phyloP scores from a whole-genome alignment of 2,113 vertebrate species.

The Dicaeum eximium region DNA sequence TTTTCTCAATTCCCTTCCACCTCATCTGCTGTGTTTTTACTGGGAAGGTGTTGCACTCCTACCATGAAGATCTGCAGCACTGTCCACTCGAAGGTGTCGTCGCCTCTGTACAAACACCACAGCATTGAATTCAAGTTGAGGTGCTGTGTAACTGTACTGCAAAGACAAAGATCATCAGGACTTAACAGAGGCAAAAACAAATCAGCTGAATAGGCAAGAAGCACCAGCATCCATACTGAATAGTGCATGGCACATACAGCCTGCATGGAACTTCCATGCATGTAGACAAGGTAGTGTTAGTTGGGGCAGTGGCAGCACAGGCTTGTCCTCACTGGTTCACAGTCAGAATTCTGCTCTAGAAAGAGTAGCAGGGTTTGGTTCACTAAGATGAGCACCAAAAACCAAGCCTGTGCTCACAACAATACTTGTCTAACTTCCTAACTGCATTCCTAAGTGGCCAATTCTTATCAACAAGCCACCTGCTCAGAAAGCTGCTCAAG shows the following conservation, averaged over 20 bases:
- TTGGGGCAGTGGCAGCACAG: not conserved
- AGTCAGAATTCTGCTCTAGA: not conserved
- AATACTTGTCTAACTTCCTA: not conserved
- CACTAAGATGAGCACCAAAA: not conserved
- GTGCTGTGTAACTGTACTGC: slow-evolving; percentile 85
- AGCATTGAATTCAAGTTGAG: slow-evolving; percentile 82
- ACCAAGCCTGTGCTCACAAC: not conserved
- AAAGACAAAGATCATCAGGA: slow-evolving; percentile 38
- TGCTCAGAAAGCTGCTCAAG: not conserved
- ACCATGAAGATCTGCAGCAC: slow-evolving; percentile 85
- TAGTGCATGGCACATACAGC: not conserved
- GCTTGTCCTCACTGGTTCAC: not conserved
- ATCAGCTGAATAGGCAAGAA: not conserved
- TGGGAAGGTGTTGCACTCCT: not conserved
- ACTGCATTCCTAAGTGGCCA: not conserved
- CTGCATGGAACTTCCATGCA: not conserved
- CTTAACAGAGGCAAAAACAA: not conserved
- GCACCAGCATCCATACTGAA: not conserved
- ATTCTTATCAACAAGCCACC: not conserved
- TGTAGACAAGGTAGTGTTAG: not conserved
- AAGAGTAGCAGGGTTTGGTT: not conserved
- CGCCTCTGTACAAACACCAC: slow-evolving; percentile 88
- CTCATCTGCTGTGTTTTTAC: not conserved
- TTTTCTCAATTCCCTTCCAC: not conserved
- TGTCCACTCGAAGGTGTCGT: slow-evolving; percentile 89